Conservation (phyloP, 2,113 vertebrate genomes). For the Propithecus coquereli region DNA sequence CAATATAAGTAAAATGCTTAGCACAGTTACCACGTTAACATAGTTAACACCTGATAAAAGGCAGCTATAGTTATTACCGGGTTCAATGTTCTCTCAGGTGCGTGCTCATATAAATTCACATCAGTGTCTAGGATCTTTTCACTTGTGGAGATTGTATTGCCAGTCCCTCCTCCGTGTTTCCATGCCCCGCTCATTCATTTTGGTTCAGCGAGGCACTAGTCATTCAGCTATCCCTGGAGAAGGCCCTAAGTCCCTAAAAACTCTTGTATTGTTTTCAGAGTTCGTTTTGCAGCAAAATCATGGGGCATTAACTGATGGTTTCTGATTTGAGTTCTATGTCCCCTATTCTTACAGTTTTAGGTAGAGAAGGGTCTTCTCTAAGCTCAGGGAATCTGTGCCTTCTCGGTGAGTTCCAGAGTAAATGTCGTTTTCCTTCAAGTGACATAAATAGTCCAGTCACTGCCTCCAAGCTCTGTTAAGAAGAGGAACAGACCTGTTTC, state of each 20-base stretch:
- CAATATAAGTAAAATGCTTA: neutral
- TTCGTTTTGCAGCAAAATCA: neutral
- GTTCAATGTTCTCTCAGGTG: neutral
- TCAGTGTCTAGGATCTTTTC: neutral
- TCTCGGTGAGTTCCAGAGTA: neutral
- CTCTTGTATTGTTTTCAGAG: neutral
- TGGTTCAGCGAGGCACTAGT: neutral
- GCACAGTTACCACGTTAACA: neutral
- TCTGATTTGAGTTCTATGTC: neutral
- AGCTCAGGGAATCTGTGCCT: neutral
- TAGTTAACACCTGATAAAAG: neutral
- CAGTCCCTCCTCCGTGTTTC: neutral
- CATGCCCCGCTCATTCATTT: neutral
- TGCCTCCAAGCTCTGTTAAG: neutral
- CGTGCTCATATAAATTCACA: neutral
- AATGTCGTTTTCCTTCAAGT: conserved; percentile 30
- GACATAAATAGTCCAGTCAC: neutral
- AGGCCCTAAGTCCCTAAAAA: neutral
- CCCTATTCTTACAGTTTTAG: neutral
- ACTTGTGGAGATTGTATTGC: neutral
- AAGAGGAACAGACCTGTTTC: conserved; percentile 29
- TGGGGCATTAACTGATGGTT: neutral
- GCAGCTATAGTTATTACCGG: neutral
- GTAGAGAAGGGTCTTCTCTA: neutral
- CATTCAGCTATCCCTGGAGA: neutral